Base-by-base conservation (phyloP, 2,888 invertebrate genomes). In the Eristalinus sepulchralis region DNA sequence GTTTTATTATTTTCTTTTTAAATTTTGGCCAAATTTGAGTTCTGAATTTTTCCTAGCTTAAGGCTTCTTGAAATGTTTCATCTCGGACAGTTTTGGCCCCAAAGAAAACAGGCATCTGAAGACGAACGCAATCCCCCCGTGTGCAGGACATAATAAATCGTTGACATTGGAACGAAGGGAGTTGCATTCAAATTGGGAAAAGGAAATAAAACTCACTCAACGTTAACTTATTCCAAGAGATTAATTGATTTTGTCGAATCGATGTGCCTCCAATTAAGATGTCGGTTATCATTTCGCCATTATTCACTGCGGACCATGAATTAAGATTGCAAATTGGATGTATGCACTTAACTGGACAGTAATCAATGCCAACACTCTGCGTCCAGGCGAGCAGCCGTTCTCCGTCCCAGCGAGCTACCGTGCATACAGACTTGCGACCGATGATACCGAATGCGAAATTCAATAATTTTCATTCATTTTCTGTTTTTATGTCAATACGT, bases 401-500 rank as follows among this genome's bases (percentile, higher is more conserved):
- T n/a, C n/a, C 20, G 8, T 24, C 13, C 39, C 4, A n/a, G 10
- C 33, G 22, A 63, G 34, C 63, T 11, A 11, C 36, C 47, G 47
- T 0, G 17, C 47, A 47, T 17, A 47, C 47, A 47, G n/a, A n/a
- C 39, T 64, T 64, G 22, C 24, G 36, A 24, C 13, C 39, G 36
- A 64, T 64, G 2, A 39, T 39, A 63, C 20, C 17, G 22, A 63
- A 13, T 22, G 63, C 63, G 20, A 64, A n/a, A 39, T 36, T 22
- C 8, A 47, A 27, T 64, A 64, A 39, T 47, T 47, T 24, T 17
- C n/a, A 47, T 47, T 31, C 53, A 27, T 31, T 66, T 53, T 36
- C 27, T 13, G 17, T 31, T 66, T 66, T 31, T 27, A 20, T 66
- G 66, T 53, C 66, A 66, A 66, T 66, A 66, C 66, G 66, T 66